A percentile compares a stretch with the other conserved stretches of the same genome.
These are phyloP conservation scores for Sussaba pulchella DNA, from an alignment of 2,888 invertebrate genomes.

Conservation along the genomic window DNA sequence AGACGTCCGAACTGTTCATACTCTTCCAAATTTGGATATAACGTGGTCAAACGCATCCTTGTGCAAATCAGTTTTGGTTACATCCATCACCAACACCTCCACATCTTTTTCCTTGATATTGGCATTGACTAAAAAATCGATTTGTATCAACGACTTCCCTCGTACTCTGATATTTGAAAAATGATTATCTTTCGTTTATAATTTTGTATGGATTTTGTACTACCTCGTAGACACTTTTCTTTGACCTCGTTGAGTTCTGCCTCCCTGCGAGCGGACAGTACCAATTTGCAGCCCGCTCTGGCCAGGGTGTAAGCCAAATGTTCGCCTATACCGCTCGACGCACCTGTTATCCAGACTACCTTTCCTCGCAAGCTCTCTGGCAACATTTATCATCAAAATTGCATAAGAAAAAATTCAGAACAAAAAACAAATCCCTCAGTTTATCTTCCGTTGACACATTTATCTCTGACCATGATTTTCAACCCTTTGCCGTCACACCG, in stretches of 20 bases:
- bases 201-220: not conserved
- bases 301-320: constrained; percentile 89
- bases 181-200: constrained; percentile 20
- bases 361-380: constrained; percentile 87
- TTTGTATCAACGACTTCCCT: not conserved
- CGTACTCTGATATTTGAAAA: constrained; percentile 41
- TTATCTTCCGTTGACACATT: too few relatives aligned
- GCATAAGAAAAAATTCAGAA: constrained; percentile 16
- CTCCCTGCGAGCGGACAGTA: constrained; percentile 88
- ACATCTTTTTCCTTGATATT: constrained; percentile 87
- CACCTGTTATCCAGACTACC: constrained; percentile 94
- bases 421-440: too few relatives aligned
- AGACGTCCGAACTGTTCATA: constrained; percentile 71
- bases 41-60: constrained; percentile 87
- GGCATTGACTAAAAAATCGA: constrained; percentile 64
- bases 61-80: constrained; percentile 87
- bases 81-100: constrained; percentile 89
- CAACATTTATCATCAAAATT: constrained; percentile 47
- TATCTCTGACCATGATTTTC: too few relatives aligned
- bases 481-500: too few relatives aligned
- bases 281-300: constrained; percentile 88
- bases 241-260: constrained; percentile 89
- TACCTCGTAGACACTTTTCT: constrained; percentile 86
- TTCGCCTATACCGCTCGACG: constrained; percentile 94
- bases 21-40: constrained; percentile 88